Percentiles rank a stretch among this genome's conserved stretches.
These are phyloP conservation scores for Prionailurus viverrinus DNA, from an alignment of 2,113 vertebrate species.

Conservation along the genomic window DNA sequence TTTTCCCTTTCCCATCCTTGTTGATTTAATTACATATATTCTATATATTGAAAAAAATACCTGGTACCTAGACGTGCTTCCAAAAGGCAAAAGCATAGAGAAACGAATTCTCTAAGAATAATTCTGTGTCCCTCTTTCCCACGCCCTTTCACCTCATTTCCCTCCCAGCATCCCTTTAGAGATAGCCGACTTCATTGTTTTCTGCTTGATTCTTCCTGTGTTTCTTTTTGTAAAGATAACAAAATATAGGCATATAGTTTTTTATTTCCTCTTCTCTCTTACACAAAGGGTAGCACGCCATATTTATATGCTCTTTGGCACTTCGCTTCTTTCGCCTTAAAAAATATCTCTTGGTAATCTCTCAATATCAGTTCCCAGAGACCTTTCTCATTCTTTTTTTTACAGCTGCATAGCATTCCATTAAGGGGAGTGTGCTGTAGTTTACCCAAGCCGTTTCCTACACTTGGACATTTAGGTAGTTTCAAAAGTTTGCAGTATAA, in stretches of 20 bases:
- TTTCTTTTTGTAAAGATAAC: conserved; percentile 26
- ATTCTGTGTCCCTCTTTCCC: neutral
- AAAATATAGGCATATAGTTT: neutral
- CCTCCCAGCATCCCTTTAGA: neutral
- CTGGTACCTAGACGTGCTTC: neutral
- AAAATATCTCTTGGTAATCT: neutral
- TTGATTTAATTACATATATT: neutral
- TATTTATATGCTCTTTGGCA: neutral
- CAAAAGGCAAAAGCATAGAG: neutral
- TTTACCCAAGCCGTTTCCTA: neutral
- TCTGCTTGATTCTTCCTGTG: neutral
- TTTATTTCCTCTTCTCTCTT: neutral
- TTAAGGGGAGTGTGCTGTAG: neutral
- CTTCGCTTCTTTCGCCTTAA: neutral
- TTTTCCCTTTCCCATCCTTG: neutral
- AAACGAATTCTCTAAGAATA: neutral
- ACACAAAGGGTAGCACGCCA: neutral
- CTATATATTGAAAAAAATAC: neutral
- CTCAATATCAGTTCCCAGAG: neutral
- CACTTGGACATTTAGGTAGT: neutral
- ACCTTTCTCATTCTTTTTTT: neutral
- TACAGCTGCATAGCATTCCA: neutral
- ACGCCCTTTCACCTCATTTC: neutral
- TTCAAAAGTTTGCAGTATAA: neutral
- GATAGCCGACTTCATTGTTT: neutral